Evolutionary conservation across 1,140 invertebrate genomes (phyloP), one percentile per base, ranked within the genome.

Genomic region (Patella vulgata): DNA sequence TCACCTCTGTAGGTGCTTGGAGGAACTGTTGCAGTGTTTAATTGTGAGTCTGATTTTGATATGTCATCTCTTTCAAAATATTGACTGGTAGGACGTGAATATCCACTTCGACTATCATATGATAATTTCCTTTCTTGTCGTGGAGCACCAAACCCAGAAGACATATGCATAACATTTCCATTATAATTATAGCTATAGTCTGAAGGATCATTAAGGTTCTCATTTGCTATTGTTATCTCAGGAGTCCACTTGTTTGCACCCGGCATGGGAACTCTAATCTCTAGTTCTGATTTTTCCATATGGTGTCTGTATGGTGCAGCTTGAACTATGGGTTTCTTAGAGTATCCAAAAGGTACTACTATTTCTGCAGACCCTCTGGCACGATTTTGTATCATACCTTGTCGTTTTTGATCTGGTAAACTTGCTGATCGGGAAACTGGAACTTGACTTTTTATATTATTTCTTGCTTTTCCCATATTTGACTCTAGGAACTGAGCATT

Each of bases 401-500:
- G 14, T n/a, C 43, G 31, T 27, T 63, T 47, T 27, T 63, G 50
- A n/a, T 70, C 68, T n/a, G 63, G 63, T 11, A 70, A 30, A 55
- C 63, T 70, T 46, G 68, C 64, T 11, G 68, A 66, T 39, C 55
- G 43, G 1, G 55, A 55, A 25, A 66, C 63, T 14, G 43, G 23
- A 6, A 19, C 21, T 2, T 23, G 14, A 1, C 19, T 25, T 36
- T 43, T 59, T 23, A 59, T 63, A 21, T 40, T 4, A 28, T 55
- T 62, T 11, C 51, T 28, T 23, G 46, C 36, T 21, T 59, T 59
- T 40, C 57, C 73, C 17, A 75, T 72, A 52, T 78, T 75, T 62
- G 69, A 70, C 54, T 79, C 74, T 19, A 81, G 47, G 59, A 79
- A 81, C 51, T 79, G 75, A 52, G 77, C 79, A 43, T 81, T 81